Percentiles rank a stretch among this genome's conserved stretches.
Evolutionary conservation across 2,888 invertebrate species (phyloP).

Genomic region (Lasioglossum calceatum): DNA sequence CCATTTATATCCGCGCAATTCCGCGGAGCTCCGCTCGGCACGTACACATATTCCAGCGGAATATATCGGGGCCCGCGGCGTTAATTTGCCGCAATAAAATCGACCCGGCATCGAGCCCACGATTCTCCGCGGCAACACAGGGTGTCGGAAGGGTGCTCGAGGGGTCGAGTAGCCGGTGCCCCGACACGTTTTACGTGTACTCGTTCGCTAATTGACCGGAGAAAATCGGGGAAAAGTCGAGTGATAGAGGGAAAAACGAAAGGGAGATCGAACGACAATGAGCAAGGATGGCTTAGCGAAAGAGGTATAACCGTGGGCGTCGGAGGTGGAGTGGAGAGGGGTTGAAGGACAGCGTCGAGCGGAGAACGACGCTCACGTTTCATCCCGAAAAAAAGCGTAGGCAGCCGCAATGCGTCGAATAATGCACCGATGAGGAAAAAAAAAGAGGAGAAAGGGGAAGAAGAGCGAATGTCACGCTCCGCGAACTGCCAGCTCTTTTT

Average conservation of each 20-base stretch:
- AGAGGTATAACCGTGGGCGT: neutral
- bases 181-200: neutral
- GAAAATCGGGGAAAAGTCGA: neutral
- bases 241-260: neutral
- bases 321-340: neutral
- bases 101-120: neutral
- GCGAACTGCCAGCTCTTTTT: slow-evolving; percentile 64
- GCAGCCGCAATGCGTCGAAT: slow-evolving; percentile 73
- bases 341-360: neutral
- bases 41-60: neutral
- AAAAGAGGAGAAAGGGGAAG: slow-evolving; percentile 52
- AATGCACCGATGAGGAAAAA: slow-evolving; percentile 57
- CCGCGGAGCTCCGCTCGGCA: neutral
- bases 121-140: neutral
- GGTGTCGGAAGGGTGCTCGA: slow-evolving; percentile 2
- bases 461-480: slow-evolving; percentile 72
- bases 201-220: slow-evolving; percentile 9
- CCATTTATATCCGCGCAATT: neutral
- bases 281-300: neutral
- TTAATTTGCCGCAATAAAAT: slow-evolving; percentile 15
- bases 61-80: neutral
- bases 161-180: neutral
- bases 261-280: slow-evolving; percentile 2
- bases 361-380: slow-evolving; percentile 18
- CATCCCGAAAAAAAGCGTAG: slow-evolving; percentile 51